These are phyloP conservation scores for Drosophila borealis DNA, from an alignment of 2,888 invertebrate species.

Conservation along the genomic window DNA sequence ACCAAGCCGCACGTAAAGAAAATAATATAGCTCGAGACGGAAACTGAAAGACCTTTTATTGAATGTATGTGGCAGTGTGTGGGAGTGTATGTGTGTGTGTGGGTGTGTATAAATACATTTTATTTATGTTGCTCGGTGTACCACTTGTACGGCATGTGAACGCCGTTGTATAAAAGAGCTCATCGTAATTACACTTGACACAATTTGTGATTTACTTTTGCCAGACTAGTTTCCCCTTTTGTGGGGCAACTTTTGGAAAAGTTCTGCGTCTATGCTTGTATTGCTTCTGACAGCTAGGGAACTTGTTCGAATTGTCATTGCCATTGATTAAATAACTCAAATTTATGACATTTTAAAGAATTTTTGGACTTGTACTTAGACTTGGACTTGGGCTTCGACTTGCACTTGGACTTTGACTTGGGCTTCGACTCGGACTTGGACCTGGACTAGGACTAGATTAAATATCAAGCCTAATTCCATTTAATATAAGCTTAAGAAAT, in stretches of 20 bases:
- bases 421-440: no score
- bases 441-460: no score
- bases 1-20: slow-evolving; percentile 37
- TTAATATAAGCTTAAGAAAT: no score
- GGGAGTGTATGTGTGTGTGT: slow-evolving; percentile 2
- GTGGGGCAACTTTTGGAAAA: background rate
- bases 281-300: slow-evolving; percentile 13
- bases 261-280: slow-evolving; percentile 8
- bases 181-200: slow-evolving; percentile 57
- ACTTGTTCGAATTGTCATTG: background rate
- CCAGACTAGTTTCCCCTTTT: background rate
- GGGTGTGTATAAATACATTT: slow-evolving; percentile 1
- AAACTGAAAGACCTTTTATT: slow-evolving; percentile 16
- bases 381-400: no score
- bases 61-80: background rate
- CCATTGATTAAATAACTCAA: background rate
- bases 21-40: slow-evolving; percentile 48
- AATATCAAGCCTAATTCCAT: no score
- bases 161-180: slow-evolving; percentile 11
- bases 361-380: no score
- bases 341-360: background rate
- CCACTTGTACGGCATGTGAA: slow-evolving; percentile 32
- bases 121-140: slow-evolving; percentile 29
- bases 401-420: no score
- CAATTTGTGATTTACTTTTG: slow-evolving; percentile 41